Conservation (phyloP, 2,888 invertebrate genomes). For the Tortricodes alternella region DNA sequence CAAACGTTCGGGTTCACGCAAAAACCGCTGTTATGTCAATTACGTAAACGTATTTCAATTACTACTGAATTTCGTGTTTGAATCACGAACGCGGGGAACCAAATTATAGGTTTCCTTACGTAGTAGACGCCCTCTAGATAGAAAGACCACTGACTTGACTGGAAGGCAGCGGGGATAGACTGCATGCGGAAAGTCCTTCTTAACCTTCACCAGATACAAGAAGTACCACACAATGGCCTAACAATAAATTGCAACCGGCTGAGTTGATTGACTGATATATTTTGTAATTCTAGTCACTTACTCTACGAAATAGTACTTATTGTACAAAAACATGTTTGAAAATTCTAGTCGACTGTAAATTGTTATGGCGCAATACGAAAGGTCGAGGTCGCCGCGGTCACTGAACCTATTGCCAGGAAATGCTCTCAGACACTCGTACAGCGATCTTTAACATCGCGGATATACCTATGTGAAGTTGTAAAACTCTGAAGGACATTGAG, state of each 20-base stretch:
- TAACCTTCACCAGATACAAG: too few species aligned
- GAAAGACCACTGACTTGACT: too few species aligned
- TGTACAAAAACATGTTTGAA: background rate
- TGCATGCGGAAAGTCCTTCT: too few species aligned
- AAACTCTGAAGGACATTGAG: too few species aligned
- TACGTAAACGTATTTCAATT: constrained; percentile 6
- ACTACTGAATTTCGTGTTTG: background rate
- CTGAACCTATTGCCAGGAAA: constrained; percentile 17
- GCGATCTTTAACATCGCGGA: background rate
- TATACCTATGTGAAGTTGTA: background rate
- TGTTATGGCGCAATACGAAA: constrained; percentile 5
- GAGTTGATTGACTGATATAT: too few species aligned
- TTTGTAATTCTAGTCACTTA: too few species aligned
- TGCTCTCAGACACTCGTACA: background rate
- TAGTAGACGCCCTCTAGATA: too few species aligned
- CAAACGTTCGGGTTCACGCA: constrained; percentile 30
- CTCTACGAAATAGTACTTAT: too few species aligned
- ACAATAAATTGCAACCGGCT: too few species aligned
- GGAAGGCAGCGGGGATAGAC: too few species aligned
- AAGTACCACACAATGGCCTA: too few species aligned
- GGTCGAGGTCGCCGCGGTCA: constrained; percentile 28
- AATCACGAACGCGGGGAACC: background rate
- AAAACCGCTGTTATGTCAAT: background rate
- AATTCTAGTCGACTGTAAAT: background rate
- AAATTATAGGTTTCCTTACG: too few species aligned